These are phyloP conservation scores for Drosophila kokeensis DNA, from an alignment of 2,888 invertebrate species.

Conservation along the genomic window DNA sequence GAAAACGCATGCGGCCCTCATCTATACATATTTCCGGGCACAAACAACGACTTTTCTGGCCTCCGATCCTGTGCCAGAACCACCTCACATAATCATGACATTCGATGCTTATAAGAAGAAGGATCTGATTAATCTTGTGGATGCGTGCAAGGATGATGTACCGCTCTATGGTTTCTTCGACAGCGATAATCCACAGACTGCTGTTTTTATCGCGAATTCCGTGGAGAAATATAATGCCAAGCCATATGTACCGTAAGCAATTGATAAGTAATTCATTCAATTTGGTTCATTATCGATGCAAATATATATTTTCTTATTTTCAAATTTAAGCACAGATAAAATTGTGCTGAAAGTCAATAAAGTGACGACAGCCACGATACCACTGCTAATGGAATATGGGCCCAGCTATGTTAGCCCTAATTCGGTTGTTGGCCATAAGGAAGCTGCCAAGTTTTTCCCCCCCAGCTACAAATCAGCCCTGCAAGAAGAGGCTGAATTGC, in stretches of 20 bases:
- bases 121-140: constrained; percentile 87
- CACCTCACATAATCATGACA: constrained; percentile 89
- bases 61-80: constrained; percentile 87
- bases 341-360: constrained; percentile 89
- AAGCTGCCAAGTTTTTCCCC: constrained; percentile 90
- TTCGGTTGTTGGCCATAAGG: constrained; percentile 88
- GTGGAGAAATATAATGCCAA: constrained; percentile 86
- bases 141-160: constrained; percentile 86
- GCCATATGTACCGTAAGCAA: constrained; percentile 77
- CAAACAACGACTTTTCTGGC: constrained; percentile 86
- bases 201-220: constrained; percentile 88
- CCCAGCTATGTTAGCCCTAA: constrained; percentile 90
- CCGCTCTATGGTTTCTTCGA: constrained; percentile 90
- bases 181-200: constrained; percentile 87
- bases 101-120: constrained; percentile 89
- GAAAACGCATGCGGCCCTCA: constrained; percentile 87
- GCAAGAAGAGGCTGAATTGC: constrained; percentile 76
- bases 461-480: constrained; percentile 86
- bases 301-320: not conserved
- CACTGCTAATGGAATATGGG: constrained; percentile 88
- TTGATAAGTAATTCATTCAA: not conserved
- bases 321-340: constrained; percentile 87
- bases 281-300: not conserved
- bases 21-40: constrained; percentile 86
- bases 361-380: constrained; percentile 88